Evolutionary conservation across 2,113 vertebrate genomes (phyloP), one percentile per base, ranked within the genome.

Genomic region (Pangasianodon gigas): DNA sequence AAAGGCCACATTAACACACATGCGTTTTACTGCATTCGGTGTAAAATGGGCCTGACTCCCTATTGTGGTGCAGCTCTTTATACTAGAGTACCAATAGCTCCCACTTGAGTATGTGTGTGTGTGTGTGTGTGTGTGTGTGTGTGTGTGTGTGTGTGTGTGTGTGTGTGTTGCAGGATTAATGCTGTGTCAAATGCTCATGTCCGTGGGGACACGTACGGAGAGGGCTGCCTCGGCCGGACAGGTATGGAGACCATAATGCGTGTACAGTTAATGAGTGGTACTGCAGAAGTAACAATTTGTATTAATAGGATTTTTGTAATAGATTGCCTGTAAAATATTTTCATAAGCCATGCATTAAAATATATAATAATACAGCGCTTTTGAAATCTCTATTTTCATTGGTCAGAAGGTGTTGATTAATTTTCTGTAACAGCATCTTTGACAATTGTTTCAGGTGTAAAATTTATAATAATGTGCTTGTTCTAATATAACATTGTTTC

Each of bases 111-210:
- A 37, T 37, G 37, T 37, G 37, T 37, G 37, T 37, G 37, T 37
- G 37, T 37, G 37, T n/a, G 21, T 62, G 4, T 62, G 58, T 60
- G 58, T 60, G 0, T 67, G 9, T 67, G 10, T 69, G 19, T 46
- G 21, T 41, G 37, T 75, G 13, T 19, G 5, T 51, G 10, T 87
- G 44, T 58, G 44, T 60, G 71, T 79, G 7, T 87, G 48, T 89
- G 2, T 92, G 69, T 69, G 7, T 92, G 2, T 89, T 90, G 8
- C 90, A 98, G 98, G 97, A 98, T 98, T 93, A 98, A 98, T 79
- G 98, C 97, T 2, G 98, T 98, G 46, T 98, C 98, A 80, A 98
- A 98, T 16, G 97, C 97, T 8, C 98, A 98, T 92, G 97, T 98
- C 94, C 96, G 97, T 94, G 98, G 97, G 14, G 98, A 98, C 93